Evolutionary conservation across 2,797 vertebrate species (phyloP), one percentile per base, ranked within the genome.

Genomic region (Chloroceryle amazona): DNA sequence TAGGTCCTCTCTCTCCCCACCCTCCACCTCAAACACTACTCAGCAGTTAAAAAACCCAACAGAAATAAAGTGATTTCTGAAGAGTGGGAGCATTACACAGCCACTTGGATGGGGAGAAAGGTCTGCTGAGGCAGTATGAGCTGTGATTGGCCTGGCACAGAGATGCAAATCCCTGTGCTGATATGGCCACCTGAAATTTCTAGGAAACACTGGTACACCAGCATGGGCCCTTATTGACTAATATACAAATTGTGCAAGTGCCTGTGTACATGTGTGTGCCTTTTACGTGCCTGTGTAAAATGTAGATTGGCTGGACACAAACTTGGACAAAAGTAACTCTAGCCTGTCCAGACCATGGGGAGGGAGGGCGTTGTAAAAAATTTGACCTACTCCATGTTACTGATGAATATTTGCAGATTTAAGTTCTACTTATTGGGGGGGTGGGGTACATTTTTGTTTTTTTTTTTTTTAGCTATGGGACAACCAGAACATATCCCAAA

Each of bases 231-330:
- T 68, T n/a, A 20, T 0, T 33, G 67, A 62, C 57, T 31, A 13
- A 19, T 4, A 8, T 4, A 49, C 0, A 0, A 76, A 44, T 8
- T 12, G 16, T 10, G 21, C 21, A 70, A 18, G 1, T 9, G 6
- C 33, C 39, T 46, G 39, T 22, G 11, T 17, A 13, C 11, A 11
- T 46, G 11, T 1, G 0, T 3, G 1, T 52, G 18, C 18, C 44
- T 70, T 85, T 66, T 54, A 33, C 5, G 2, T 61, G 39, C 28
- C 31, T 51, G 4, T 42, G 13, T 46, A 49, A 81, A 19, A 65
- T 5, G 8, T 18, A 75, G 58, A 37, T 39, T 33, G 41, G 25
- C 6, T 1, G 0, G 41, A 57, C 49, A 33, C 3, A 57, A 41
- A 72, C 18, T 25, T n/a, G 31, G 26, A 75, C 21, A 81, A 68